phyloP scores from a whole-genome alignment of 2,113 vertebrate genomes.

The Sebastes fasciatus region DNA sequence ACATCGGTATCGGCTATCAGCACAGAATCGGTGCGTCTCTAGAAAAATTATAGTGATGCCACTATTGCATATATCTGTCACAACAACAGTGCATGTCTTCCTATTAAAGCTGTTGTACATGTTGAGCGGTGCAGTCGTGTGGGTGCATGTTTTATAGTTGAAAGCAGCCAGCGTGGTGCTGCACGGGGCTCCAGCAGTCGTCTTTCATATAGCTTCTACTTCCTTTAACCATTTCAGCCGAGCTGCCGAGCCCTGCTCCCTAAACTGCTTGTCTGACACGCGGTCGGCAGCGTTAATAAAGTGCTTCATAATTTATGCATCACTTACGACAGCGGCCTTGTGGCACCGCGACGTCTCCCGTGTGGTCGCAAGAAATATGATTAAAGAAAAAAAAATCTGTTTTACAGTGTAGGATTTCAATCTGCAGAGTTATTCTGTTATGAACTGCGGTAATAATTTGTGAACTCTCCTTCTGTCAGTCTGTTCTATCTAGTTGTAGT shows the following conservation, averaged over 20 bases:
- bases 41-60: too few relatives aligned
- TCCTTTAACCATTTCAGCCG: background rate
- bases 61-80: too few relatives aligned
- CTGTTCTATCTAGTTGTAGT: background rate
- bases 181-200: background rate
- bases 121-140: background rate
- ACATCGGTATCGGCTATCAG: too few relatives aligned
- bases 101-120: too few relatives aligned
- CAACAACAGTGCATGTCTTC: too few relatives aligned
- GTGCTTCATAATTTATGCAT: conserved; percentile 30
- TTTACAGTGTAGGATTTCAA: background rate
- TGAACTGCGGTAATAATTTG: background rate
- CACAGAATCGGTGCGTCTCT: too few relatives aligned
- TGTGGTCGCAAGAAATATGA: conserved; percentile 3
- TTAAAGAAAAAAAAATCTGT: background rate
- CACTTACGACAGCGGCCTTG: background rate
- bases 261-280: conserved; percentile 4
- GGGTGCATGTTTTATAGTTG: background rate
- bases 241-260: too few relatives aligned
- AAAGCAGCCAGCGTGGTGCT: background rate
- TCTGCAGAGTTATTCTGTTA: background rate
- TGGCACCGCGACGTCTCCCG: background rate
- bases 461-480: background rate
- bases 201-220: background rate
- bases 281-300: conserved; percentile 16